phyloP scores from a whole-genome alignment of 1,140 invertebrate genomes.

The Luehdorfia chinensis region DNA sequence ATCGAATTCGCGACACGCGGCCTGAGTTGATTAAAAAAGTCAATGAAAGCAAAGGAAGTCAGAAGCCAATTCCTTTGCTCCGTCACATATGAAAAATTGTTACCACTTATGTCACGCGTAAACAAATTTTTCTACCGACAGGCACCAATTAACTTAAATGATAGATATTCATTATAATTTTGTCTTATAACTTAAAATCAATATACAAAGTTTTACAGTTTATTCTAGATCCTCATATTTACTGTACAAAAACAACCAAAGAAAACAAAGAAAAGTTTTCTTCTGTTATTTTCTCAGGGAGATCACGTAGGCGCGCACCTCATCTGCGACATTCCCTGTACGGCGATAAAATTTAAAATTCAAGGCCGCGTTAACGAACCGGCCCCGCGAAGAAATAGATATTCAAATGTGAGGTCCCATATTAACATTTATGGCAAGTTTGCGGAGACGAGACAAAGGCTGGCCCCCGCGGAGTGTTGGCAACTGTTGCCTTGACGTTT shows the following conservation, averaged over 20 bases:
- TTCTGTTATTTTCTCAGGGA: conserved; percentile 62
- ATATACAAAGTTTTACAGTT: no score
- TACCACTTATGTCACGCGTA: no score
- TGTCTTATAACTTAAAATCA: no score
- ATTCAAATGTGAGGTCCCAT: conserved; percentile 77
- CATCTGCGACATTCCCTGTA: conserved; percentile 61
- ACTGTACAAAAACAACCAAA: conserved; percentile 19
- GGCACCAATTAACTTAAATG: no score
- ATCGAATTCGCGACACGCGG: no score
- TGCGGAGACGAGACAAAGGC: conserved; percentile 70
- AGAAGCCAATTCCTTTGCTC: no score
- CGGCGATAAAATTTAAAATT: conserved; percentile 77
- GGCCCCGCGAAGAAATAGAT: conserved; percentile 76
- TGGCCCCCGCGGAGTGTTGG: conserved; percentile 19
- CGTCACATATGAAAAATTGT: no score
- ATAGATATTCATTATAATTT: no score
- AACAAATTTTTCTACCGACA: no score
- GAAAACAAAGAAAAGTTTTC: conserved; percentile 53
- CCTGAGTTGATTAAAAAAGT: no score
- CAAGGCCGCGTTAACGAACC: conserved; percentile 76
- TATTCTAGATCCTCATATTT: background rate
- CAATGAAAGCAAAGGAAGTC: no score
- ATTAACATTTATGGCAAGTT: conserved; percentile 77
- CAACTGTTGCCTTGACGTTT: background rate
- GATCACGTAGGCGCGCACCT: conserved; percentile 70